phyloP scores from a whole-genome alignment of 2,797 vertebrate species.

The Trachops cirrhosus region DNA sequence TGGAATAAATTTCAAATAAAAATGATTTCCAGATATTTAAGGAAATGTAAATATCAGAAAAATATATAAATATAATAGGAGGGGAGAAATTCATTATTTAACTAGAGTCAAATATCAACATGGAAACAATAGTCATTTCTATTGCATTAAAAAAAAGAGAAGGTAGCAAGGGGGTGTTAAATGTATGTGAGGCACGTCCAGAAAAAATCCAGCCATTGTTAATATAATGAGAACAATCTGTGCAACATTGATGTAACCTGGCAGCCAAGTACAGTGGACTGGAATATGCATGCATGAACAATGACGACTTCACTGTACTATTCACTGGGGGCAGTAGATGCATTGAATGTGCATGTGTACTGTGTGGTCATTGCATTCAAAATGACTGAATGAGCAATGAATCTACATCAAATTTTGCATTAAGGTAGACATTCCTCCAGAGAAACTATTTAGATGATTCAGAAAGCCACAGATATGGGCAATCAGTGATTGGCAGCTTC shows the following conservation, averaged over 20 bases:
- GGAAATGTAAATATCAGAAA: background rate
- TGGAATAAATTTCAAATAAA: background rate
- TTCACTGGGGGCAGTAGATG: background rate
- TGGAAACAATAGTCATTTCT: background rate
- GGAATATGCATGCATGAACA: background rate
- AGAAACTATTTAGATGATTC: background rate
- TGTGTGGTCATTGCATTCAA: background rate
- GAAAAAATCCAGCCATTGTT: background rate
- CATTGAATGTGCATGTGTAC: background rate
- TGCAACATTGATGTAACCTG: background rate
- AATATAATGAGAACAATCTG: background rate
- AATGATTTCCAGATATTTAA: background rate
- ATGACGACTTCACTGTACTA: background rate
- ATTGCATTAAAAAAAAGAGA: background rate
- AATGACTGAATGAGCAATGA: background rate
- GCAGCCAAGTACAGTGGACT: background rate
- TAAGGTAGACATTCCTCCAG: background rate
- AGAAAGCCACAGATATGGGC: background rate
- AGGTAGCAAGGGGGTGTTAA: background rate
- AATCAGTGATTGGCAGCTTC: background rate
- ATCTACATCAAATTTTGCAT: background rate
- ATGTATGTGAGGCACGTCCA: background rate
- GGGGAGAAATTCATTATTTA: background rate
- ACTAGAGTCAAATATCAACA: background rate
- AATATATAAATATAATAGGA: background rate